phyloP scores from a whole-genome alignment of 2,113 vertebrate genomes.

The Helogale parvula region DNA sequence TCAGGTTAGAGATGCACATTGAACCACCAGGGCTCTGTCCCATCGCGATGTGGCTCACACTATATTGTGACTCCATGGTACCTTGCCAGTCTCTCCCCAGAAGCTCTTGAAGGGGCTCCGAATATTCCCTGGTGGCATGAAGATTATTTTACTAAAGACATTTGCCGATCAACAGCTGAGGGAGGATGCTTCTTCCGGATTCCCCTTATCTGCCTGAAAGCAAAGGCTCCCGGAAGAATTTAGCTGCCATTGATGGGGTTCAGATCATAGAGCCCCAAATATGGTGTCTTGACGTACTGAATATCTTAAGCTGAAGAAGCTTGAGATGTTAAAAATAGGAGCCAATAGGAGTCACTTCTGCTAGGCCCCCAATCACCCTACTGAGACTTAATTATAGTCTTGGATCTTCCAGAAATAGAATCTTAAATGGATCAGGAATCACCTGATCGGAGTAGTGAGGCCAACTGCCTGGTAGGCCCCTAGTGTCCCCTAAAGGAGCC shows the following conservation, averaged over 20 bases:
- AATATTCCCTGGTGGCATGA: fast-evolving
- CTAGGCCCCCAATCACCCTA: background rate
- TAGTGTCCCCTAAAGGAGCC: background rate
- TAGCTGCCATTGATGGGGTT: background rate
- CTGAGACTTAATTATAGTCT: background rate
- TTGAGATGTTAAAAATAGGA: background rate
- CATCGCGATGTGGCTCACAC: fast-evolving
- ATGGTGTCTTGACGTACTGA: too few species aligned
- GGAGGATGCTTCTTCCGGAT: background rate
- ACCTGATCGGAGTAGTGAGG: background rate
- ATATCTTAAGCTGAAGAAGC: background rate
- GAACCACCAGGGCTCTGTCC: background rate
- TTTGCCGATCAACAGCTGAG: background rate
- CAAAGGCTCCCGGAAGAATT: background rate
- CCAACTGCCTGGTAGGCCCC: background rate
- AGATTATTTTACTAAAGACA: background rate
- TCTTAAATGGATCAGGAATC: background rate
- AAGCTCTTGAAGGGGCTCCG: background rate
- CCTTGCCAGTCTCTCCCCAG: background rate
- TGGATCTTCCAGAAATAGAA: background rate
- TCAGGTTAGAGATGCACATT: background rate
- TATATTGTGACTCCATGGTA: background rate
- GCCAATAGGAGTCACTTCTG: background rate
- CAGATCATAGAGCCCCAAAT: background rate
- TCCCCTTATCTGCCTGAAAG: background rate